Evolutionary conservation across 2,113 vertebrate species (phyloP).

Genomic region (Macaca fascicularis): DNA sequence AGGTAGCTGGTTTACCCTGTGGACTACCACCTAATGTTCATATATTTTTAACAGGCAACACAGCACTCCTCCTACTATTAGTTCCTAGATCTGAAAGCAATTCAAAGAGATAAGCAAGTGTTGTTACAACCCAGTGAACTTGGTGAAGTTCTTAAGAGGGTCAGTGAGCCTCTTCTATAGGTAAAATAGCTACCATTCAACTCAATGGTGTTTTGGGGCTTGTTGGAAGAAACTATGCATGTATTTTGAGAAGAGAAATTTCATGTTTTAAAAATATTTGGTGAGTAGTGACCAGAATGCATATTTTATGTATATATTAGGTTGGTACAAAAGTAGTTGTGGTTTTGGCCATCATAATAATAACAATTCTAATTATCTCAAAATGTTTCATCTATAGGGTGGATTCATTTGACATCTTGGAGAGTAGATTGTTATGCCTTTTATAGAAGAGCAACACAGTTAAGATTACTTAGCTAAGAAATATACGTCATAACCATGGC

Average conservation of each 20-base stretch:
- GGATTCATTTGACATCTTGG: neutral
- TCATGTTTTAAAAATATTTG: neutral
- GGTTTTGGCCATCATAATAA: neutral
- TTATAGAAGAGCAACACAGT: neutral
- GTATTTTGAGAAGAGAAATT: neutral
- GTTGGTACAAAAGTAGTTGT: too few relatives aligned
- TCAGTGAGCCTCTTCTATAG: neutral
- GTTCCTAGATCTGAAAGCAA: neutral
- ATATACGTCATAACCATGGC: neutral
- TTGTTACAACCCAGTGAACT: neutral
- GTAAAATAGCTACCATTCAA: neutral
- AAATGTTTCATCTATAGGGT: neutral
- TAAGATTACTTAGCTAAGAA: neutral
- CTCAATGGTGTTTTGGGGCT: neutral
- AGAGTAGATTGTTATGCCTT: neutral
- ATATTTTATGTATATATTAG: neutral
- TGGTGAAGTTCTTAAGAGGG: neutral
- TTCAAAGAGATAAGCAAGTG: neutral
- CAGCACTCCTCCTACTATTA: neutral
- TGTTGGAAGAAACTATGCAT: neutral
- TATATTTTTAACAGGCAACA: neutral
- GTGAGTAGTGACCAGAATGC: neutral
- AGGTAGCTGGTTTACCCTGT: neutral
- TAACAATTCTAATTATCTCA: neutral
- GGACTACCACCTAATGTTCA: neutral